Percentiles rank a stretch among this genome's conserved stretches.
phyloP scores from a whole-genome alignment of 2,797 vertebrate genomes.

The Tenualosa thibaudeaui region DNA sequence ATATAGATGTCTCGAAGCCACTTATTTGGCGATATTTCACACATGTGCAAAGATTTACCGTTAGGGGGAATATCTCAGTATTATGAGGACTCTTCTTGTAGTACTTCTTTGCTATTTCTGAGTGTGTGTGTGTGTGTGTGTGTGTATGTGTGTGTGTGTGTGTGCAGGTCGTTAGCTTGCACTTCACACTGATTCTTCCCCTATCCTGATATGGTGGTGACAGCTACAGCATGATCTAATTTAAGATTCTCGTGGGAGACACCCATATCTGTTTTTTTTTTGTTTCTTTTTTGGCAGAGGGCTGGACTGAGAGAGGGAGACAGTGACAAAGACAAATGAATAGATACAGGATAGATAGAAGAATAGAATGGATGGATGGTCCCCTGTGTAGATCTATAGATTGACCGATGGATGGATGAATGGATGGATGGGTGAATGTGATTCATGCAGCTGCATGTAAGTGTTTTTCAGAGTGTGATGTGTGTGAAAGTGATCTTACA shows the following conservation, averaged over 20 bases:
- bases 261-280: neutral
- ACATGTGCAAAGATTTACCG: no score
- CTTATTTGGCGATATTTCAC: no score
- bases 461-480: neutral
- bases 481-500: neutral
- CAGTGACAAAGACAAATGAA: neutral
- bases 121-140: constrained; percentile 18
- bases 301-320: neutral
- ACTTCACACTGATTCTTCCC: neutral
- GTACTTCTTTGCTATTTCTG: neutral
- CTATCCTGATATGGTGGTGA: constrained; percentile 11
- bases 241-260: constrained; percentile 48
- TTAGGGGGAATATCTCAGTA: no score
- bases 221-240: constrained; percentile 49
- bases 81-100: neutral
- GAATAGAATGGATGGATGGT: neutral
- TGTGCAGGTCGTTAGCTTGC: constrained; percentile 1
- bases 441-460: neutral
- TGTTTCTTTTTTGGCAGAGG: neutral
- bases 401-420: neutral
- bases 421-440: neutral
- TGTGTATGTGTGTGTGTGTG: neutral
- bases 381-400: neutral
- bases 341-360: neutral
- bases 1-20: no score